phyloP scores from a whole-genome alignment of 2,797 vertebrate genomes.

The Catamblyrhynchus diadema region DNA sequence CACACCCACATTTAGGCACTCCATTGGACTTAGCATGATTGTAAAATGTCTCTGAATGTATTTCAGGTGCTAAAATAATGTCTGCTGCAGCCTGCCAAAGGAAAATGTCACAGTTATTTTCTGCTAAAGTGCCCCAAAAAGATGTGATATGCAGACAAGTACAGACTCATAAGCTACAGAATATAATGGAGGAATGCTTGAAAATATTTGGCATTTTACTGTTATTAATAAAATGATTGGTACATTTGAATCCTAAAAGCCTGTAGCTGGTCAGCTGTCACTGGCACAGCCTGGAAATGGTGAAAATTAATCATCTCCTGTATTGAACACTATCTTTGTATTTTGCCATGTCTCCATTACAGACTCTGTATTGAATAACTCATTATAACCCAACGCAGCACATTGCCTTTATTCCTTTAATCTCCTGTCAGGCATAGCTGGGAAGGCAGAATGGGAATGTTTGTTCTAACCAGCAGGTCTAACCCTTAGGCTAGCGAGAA shows the following conservation, averaged over 20 bases:
- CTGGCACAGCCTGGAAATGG: not conserved
- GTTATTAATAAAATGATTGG: accelerated
- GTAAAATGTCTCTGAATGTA: accelerated
- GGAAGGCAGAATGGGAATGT: not conserved
- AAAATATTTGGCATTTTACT: not conserved
- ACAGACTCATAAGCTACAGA: accelerated
- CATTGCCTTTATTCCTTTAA: not conserved
- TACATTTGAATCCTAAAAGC: not conserved
- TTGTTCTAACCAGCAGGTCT: not conserved
- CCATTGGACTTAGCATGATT: not conserved
- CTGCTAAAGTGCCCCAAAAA: not conserved
- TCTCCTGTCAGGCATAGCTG: not conserved
- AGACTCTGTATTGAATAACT: not conserved
- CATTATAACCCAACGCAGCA: not conserved
- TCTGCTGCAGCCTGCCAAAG: not conserved
- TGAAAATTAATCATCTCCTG: not conserved
- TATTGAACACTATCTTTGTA: not conserved
- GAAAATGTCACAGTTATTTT: not conserved
- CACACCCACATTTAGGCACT: not conserved
- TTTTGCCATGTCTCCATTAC: not conserved
- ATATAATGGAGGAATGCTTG: not conserved
- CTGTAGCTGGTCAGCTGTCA: not conserved
- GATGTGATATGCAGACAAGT: not conserved
- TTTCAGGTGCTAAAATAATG: not conserved
- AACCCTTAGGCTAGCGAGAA: not conserved